phyloP scores from a whole-genome alignment of 2,888 invertebrate species.

The Elmis aenea region DNA sequence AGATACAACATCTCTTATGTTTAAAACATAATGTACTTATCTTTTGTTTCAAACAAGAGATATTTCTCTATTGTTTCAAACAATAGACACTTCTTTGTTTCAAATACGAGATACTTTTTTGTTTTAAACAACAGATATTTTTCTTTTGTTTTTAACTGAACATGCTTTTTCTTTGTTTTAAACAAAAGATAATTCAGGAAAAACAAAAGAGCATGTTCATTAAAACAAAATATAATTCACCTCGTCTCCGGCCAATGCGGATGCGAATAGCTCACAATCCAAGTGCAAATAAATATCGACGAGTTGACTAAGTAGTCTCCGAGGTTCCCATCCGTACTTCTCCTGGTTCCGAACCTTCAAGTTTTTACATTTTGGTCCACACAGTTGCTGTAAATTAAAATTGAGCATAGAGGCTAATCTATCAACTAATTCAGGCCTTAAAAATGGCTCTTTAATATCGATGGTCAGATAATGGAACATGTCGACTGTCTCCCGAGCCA shows the following conservation, averaged over 20 bases:
- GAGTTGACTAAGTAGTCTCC: conserved; percentile 82
- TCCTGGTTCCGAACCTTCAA: conserved; percentile 89
- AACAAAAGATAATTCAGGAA: no score
- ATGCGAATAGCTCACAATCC: conserved; percentile 85
- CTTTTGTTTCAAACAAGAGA: no score
- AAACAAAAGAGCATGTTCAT: conserved; percentile 7
- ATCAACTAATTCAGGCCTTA: conserved; percentile 88
- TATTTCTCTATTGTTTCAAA: no score
- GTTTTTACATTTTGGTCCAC: conserved; percentile 92
- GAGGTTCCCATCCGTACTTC: conserved; percentile 97
- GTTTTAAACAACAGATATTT: no score
- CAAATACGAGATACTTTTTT: no score
- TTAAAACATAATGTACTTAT: no score
- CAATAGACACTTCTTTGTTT: no score
- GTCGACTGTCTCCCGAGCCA: conserved; percentile 94
- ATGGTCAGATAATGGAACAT: conserved; percentile 96
- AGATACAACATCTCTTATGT: neutral
- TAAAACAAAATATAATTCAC: conserved; percentile 46
- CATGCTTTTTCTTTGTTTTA: no score
- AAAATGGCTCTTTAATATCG: conserved; percentile 91
- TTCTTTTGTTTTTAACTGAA: no score
- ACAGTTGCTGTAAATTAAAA: conserved; percentile 94
- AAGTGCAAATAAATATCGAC: conserved; percentile 97
- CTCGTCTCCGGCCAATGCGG: conserved; percentile 93
- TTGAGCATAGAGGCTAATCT: conserved; percentile 96